Base-by-base conservation (phyloP, 2,797 vertebrate species). In the Anguilla pacifica region DNA sequence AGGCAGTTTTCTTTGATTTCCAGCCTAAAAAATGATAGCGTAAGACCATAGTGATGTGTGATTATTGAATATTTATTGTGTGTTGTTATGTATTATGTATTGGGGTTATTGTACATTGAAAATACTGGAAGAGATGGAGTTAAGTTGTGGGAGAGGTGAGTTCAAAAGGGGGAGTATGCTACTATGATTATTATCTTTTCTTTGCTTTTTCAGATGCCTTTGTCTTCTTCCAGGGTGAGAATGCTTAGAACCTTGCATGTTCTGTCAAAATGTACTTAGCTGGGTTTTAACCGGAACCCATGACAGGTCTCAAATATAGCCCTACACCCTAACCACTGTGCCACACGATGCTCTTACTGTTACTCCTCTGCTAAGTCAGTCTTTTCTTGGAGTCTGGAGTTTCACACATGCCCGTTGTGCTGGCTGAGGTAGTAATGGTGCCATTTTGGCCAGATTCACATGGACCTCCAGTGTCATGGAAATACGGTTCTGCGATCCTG, bases 161-260 rank as follows among this genome's bases (percentile, higher is more conserved):
- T 49, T 49, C 9, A 49, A 46, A n/a, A 3, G 43, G 43, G 43
- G 9, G 46, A 51, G 51, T 49, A n/a, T n/a, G 25, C 10, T 82
- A 9, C 79, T 51, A 15, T 49, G 79, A 82, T 49, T 49, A 17
- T 82, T n/a, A n/a, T 82, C 6, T 82, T 49, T 77, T 77, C 31
- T 77, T 77, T 77, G 31, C 39, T 77, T 77, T 82, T 49, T 82
- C 79, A 82, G 79, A 82, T 82, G 79, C 79, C 79, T 51, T 51
- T 25, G 43, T 82, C 79, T 5, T 82, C 79, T 82, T 49, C 79
- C 46, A 49, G 79, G 79, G 79, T 82, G 43, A 82, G 46, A n/a
- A 51, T 49, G 46, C 79, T n/a, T 49, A 22, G 46, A 82, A 11
- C 6, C 79, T 51, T 28, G 43, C 46, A 82, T 25, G 10, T n/a